A percentile compares a stretch with the other conserved stretches of the same genome.
phyloP scores from a whole-genome alignment of 1,140 invertebrate genomes.

The Platyscapa corneri region DNA sequence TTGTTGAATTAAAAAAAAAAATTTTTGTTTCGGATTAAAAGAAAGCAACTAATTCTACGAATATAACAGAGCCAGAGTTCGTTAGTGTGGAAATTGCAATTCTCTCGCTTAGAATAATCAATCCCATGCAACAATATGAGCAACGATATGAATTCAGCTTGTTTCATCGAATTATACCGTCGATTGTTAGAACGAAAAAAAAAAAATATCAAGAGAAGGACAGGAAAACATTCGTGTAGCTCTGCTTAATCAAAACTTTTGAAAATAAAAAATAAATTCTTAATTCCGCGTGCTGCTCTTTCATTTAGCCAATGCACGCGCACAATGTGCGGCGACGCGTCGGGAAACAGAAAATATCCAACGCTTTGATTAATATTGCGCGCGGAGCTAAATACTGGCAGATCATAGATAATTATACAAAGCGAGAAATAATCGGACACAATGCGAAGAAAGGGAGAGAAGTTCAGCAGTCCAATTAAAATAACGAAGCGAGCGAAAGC shows the following conservation, averaged over 20 bases:
- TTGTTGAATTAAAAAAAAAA: too few relatives aligned
- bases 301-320: too few relatives aligned
- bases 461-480: slow-evolving; percentile 39
- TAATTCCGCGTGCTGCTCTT: too few relatives aligned
- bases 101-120: background rate
- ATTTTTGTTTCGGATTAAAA: background rate
- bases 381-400: background rate
- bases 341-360: too few relatives aligned
- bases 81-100: background rate
- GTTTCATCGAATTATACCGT: background rate
- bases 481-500: slow-evolving; percentile 35
- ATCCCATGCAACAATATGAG: background rate
- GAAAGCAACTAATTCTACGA: background rate
- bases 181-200: background rate
- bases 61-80: background rate
- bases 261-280: too few relatives aligned
- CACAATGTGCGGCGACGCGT: too few relatives aligned
- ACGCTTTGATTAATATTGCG: too few relatives aligned
- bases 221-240: too few relatives aligned
- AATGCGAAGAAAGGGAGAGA: background rate
- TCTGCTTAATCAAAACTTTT: too few relatives aligned
- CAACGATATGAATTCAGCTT: background rate
- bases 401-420: background rate
- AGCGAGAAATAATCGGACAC: background rate
- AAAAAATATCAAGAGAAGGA: background rate